phyloP scores from a whole-genome alignment of 2,797 vertebrate genomes.

The Helarctos malayanus region DNA sequence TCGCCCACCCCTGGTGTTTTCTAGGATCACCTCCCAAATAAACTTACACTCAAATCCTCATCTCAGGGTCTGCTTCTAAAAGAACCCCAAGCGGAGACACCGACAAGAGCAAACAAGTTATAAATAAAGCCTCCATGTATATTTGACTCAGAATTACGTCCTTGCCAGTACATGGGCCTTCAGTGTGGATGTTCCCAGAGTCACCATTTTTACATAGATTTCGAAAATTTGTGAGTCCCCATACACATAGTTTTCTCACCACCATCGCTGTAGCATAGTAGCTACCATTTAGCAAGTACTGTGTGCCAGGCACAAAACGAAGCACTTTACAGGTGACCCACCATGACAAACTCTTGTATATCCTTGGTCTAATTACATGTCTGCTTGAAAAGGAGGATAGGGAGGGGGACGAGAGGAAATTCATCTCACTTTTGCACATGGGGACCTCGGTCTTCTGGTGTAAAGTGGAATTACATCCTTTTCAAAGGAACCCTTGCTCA shows the following conservation, averaged over 20 bases:
- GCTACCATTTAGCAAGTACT: background rate
- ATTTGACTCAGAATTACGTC: constrained; percentile 47
- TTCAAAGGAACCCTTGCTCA: background rate
- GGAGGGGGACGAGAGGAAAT: background rate
- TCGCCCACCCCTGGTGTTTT: background rate
- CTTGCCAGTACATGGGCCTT: background rate
- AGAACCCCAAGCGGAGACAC: background rate
- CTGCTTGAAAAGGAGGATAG: background rate
- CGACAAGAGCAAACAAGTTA: constrained; percentile 42
- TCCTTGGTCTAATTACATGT: background rate
- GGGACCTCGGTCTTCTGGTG: background rate
- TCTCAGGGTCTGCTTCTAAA: constrained; percentile 33
- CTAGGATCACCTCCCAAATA: constrained; percentile 1
- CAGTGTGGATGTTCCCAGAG: background rate
- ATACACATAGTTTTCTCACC: background rate
- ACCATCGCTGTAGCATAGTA: background rate
- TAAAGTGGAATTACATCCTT: constrained; percentile 44
- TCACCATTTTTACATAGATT: background rate
- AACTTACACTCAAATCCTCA: constrained; percentile 27
- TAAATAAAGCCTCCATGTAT: background rate
- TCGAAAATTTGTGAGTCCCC: background rate
- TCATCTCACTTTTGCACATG: constrained; percentile 28
- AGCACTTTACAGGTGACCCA: background rate
- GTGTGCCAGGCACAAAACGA: background rate
- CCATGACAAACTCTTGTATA: background rate